phyloP scores from a whole-genome alignment of 2,888 invertebrate genomes.

The Zootermopsis nevadensis region DNA sequence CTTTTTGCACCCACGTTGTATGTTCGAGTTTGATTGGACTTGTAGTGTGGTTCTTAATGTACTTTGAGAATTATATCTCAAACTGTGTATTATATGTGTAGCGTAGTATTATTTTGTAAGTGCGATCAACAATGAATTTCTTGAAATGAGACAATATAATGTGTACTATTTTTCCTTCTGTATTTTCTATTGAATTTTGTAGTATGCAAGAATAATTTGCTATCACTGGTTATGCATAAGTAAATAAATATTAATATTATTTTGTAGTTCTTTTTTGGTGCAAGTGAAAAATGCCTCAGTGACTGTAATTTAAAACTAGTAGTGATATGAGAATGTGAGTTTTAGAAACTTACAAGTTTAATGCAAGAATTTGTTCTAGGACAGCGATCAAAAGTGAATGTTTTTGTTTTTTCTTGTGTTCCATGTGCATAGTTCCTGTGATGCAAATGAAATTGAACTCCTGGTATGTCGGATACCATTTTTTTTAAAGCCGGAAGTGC shows the following conservation, averaged over 20 bases:
- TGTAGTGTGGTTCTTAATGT: constrained; percentile 52
- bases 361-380: constrained; percentile 23
- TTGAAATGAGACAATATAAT: constrained; percentile 50
- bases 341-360: not conserved
- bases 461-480: constrained; percentile 39
- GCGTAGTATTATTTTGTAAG: constrained; percentile 55
- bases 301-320: not conserved
- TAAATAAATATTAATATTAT: constrained; percentile 46
- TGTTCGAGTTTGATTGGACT: constrained; percentile 50
- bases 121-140: constrained; percentile 53
- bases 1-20: constrained; percentile 52
- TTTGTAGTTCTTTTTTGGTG: constrained; percentile 33
- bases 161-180: constrained; percentile 55
- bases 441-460: constrained; percentile 31
- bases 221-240: constrained; percentile 39
- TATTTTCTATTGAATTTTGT: constrained; percentile 55
- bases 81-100: constrained; percentile 55
- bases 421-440: constrained; percentile 37
- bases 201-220: constrained; percentile 43
- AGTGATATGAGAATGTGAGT: constrained; percentile 18
- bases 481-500: constrained; percentile 21
- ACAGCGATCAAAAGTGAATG: constrained; percentile 1
- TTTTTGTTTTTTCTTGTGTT: constrained; percentile 13
- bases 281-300: constrained; percentile 34
- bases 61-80: constrained; percentile 52